Conservation (phyloP, 2,797 vertebrate species). For the Benthosema pterotum region DNA sequence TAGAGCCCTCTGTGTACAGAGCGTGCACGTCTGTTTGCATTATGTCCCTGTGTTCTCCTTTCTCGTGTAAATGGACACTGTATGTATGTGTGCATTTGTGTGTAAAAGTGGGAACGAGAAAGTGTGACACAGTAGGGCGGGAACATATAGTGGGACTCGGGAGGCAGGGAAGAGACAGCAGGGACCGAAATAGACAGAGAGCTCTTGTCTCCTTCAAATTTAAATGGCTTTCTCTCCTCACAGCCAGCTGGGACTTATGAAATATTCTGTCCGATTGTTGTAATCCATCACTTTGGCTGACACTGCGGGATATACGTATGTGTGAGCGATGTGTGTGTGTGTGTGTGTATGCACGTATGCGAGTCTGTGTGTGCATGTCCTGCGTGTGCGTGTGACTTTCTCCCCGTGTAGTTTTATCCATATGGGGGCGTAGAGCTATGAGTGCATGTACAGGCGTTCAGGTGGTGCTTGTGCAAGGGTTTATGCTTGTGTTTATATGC, state of each 20-base stretch:
- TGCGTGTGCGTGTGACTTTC: too few relatives aligned
- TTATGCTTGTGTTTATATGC: constrained; percentile 1
- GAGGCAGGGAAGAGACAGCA: constrained; percentile 40
- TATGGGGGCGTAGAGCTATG: too few relatives aligned
- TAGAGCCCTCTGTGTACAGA: too few relatives aligned
- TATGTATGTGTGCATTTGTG: constrained; percentile 5
- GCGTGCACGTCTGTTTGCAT: too few relatives aligned
- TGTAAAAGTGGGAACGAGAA: constrained; percentile 15
- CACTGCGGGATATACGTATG: constrained; percentile 46
- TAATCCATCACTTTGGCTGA: constrained; percentile 75
- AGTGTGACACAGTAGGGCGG: constrained; percentile 26
- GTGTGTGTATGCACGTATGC: constrained; percentile 12
- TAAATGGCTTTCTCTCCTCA: constrained; percentile 62
- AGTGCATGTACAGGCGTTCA: too few relatives aligned
- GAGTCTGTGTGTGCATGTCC: too few relatives aligned
- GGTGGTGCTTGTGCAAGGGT: too few relatives aligned
- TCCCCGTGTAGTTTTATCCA: too few relatives aligned
- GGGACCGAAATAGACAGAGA: constrained; percentile 72
- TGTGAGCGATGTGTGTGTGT: background rate
- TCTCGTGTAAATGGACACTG: background rate
- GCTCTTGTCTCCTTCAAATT: constrained; percentile 68
- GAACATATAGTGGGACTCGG: constrained; percentile 50
- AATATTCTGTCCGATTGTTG: constrained; percentile 73
- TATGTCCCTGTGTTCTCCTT: too few relatives aligned
- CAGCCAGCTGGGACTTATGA: constrained; percentile 69